Evolutionary conservation across 2,888 invertebrate species (phyloP).

Genomic region (Halocaridina rubra): DNA sequence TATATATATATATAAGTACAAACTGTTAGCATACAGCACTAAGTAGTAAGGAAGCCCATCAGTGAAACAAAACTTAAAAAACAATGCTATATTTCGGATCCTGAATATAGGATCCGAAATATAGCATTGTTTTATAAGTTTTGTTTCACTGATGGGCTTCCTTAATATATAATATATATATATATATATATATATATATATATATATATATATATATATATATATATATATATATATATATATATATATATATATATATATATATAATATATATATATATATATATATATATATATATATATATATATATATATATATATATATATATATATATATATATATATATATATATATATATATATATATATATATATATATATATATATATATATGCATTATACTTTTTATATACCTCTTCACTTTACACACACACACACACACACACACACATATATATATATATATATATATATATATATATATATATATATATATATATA

Average conservation of each 20-base stretch:
- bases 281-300: conserved; percentile 18
- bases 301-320: conserved; percentile 32
- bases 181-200: no score
- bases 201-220: no score
- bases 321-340: neutral
- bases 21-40: neutral
- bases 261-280: neutral
- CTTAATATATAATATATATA: no score
- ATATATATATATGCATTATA: neutral
- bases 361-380: conserved; percentile 36
- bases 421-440: neutral
- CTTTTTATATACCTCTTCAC: neutral
- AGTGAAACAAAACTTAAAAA: no score
- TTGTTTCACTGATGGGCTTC: no score
- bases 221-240: conserved; percentile 7
- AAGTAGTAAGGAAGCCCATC: neutral
- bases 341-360: conserved; percentile 33
- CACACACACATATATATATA: conserved; percentile 13
- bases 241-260: conserved; percentile 29
- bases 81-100: no score
- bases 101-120: no score
- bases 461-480: conserved; percentile 43
- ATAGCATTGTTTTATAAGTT: no score
- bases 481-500: conserved; percentile 39
- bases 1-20: neutral